Evolutionary conservation across 1,140 invertebrate species (phyloP), one percentile per base, ranked within the genome.

Genomic region (Hermatobates lingyangjiaoensis): DNA sequence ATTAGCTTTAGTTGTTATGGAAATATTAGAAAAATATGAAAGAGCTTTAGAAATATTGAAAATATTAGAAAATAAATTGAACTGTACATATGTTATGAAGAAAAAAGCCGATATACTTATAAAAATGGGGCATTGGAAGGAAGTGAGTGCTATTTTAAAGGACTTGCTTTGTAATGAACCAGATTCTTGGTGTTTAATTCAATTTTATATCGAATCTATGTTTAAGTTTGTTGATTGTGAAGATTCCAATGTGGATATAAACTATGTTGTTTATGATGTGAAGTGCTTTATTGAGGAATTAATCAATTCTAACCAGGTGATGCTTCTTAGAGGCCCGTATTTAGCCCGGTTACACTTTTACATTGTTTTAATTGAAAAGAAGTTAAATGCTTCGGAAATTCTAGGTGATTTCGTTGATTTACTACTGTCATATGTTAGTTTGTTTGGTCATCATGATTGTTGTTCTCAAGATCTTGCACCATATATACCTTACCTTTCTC

Each of bases 1-100:
- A 48, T 68, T 95, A 20, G 95, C 93, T 67, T 69, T 95, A 28
- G 85, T 92, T 71, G 87, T 96, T 51, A 68, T 96, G 39, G 83
- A 92, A 61, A 71, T 86, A 50, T 83, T 75, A 53, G 67, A 75
- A 34, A 93, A 92, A 64, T 81, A 77, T 67, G 74, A 83, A 54
- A 83, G 88, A 59, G 81, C 87, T 21, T 65, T 93, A 20, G 72
- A 81, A 28, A 76, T 94, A 48, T 66, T 95, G 5, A 77, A 77
- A 85, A 3, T 76, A 81, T 0, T 62, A 93, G 3, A 79, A 80
- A 12, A 38, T 24, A 12, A 51, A 48, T 14, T 15, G 48, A 27
- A 27, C 51, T 24, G 15, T 24, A 10, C 24, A 15, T 15, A 55
- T 44, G 20, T 44, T n/a, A 48, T 51, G 15, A 55, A 55, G 10